Evolutionary conservation across 2,797 vertebrate genomes (phyloP), one percentile per base, ranked within the genome.

Genomic region (Gallinago solitaria): DNA sequence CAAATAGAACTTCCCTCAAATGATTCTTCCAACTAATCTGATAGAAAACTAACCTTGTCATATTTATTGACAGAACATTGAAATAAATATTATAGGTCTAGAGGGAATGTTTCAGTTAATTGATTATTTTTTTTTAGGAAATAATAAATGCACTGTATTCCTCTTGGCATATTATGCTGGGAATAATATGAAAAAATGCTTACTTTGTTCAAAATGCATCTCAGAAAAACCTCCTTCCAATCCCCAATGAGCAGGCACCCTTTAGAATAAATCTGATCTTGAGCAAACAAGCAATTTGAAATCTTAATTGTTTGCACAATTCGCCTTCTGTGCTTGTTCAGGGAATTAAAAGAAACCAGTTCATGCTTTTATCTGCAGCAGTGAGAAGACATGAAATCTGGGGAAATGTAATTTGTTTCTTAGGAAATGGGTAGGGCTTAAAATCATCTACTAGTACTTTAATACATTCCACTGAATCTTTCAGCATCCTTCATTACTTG

Each of bases 141-240:
- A 98, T 98, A 98, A 98, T 96, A 98, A 99, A 99, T 91, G 96
- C 96, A 96, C 91, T 95, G 93, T 96, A 97, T 97, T 98, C 95
- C 98, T 98, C 98, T 98, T 98, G 98, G 98, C 98, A 98, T 98
- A 99, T 99, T 99, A 99, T 98, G 98, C 98, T 97, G 98, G 97
- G 98, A 99, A 99, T 98, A 98, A 99, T 98, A 98, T 98, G 98
- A 98, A 99, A 99, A 99, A 99, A 98, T 98, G 98, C 98, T 99
- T 98, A 98, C 98, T 97, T 98, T 98, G 98, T 97, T 97, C 98
- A 98, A 99, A 99, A 98, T 79, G 96, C 95, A 96, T 97, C 96
- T 98, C 97, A 98, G 97, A 98, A 98, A 96, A 96, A 73, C 96
- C 97, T 97, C 97, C 98, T 98, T 98, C 96, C 95, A 96, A 97